Evolutionary conservation across 2,797 vertebrate genomes (phyloP).

Genomic region (Intellagama lesueurii): DNA sequence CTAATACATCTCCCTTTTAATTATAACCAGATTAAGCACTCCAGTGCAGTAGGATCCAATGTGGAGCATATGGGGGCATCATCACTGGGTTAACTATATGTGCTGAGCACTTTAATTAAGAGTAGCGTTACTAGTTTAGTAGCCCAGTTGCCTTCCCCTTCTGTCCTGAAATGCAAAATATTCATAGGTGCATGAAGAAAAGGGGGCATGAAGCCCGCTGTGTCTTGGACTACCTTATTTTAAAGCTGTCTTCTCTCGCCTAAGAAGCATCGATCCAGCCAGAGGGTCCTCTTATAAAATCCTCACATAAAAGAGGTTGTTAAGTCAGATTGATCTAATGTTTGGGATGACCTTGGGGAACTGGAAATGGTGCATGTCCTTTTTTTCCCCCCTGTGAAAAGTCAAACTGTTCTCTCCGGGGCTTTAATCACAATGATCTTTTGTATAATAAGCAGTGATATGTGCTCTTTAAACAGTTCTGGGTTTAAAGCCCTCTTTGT

Average conservation of each 20-base stretch:
- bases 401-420: background rate
- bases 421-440: conserved; percentile 20
- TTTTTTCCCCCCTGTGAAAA: conserved; percentile 6
- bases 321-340: background rate
- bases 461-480: background rate
- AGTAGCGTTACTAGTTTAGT: no score
- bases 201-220: background rate
- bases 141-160: background rate
- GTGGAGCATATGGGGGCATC: background rate
- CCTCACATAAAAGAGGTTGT: background rate
- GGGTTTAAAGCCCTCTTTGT: background rate
- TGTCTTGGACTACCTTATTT: background rate
- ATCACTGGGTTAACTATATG: background rate
- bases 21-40: background rate
- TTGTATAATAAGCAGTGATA: background rate
- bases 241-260: fast-evolving
- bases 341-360: fast-evolving
- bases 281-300: background rate
- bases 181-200: background rate
- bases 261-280: background rate
- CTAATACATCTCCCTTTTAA: background rate
- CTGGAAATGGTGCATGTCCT: background rate
- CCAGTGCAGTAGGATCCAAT: background rate
- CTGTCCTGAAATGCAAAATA: no score
- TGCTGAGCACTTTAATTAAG: background rate